These are phyloP conservation scores for Leptoteleia sp. DNA, from an alignment of 1,140 invertebrate species.

Conservation along the genomic window DNA sequence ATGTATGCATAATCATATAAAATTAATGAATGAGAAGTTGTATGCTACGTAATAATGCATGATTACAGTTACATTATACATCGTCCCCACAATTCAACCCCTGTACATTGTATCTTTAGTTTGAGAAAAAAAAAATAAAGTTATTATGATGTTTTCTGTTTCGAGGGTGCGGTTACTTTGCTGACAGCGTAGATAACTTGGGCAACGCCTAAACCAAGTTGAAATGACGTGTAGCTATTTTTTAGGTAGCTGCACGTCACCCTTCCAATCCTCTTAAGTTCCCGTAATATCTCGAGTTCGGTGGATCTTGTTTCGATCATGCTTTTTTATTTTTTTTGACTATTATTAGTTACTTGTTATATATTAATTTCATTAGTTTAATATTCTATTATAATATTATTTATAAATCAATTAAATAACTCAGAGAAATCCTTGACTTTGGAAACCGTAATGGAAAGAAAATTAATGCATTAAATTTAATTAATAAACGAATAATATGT, in stretches of 20 bases:
- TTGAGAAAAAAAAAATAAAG: background rate
- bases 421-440: no score
- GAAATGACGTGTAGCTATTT: background rate
- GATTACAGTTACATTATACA: no score
- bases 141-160: background rate
- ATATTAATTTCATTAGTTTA: no score
- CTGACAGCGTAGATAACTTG: background rate
- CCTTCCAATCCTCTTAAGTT: background rate
- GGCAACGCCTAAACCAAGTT: background rate
- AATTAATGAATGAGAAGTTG: no score
- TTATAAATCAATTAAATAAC: no score
- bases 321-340: no score
- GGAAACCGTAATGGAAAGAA: no score
- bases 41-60: no score
- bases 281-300: background rate
- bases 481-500: no score
- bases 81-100: background rate
- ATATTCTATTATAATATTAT: no score
- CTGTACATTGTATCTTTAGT: background rate
- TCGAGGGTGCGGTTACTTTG: background rate
- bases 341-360: no score
- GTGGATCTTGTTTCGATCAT: background rate
- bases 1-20: no score
- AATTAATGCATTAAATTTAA: conserved; percentile 1
- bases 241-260: background rate